These are phyloP conservation scores for Zaprionus obscuricornis DNA, from an alignment of 2,888 invertebrate genomes.

Conservation along the genomic window DNA sequence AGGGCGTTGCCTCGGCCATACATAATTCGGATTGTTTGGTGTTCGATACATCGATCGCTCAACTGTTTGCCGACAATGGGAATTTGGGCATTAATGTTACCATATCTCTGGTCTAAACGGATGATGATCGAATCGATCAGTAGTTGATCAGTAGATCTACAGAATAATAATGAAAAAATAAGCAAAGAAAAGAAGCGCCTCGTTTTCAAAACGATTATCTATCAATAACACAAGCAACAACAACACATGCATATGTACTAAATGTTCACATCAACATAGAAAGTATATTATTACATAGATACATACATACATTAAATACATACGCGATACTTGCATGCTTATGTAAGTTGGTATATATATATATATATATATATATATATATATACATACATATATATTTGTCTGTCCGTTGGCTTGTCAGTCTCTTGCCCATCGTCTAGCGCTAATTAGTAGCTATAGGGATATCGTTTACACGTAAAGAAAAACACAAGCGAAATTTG, in stretches of 20 bases:
- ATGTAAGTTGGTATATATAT: slow-evolving; percentile 30
- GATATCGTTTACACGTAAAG: slow-evolving; percentile 25
- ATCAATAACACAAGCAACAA: neutral
- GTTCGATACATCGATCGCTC: slow-evolving; percentile 99
- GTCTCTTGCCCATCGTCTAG: slow-evolving; percentile 46
- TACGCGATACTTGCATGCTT: too few species aligned
- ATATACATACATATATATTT: slow-evolving; percentile 17
- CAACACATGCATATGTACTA: slow-evolving; percentile 34
- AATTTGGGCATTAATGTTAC: slow-evolving; percentile 99
- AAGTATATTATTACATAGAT: slow-evolving; percentile 6
- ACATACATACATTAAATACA: too few species aligned
- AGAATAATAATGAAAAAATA: neutral
- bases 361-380: slow-evolving; percentile 12
- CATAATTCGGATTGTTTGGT: slow-evolving; percentile 99
- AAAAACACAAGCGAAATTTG: slow-evolving; percentile 29
- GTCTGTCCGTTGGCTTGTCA: slow-evolving; percentile 30
- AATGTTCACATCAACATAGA: slow-evolving; percentile 18
- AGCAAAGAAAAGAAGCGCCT: slow-evolving; percentile 26
- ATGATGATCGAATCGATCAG: too few species aligned
- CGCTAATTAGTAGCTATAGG: slow-evolving; percentile 42
- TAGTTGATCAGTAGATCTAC: too few species aligned
- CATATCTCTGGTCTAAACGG: slow-evolving; percentile 92
- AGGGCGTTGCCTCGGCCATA: slow-evolving; percentile 98
- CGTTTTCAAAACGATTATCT: slow-evolving; percentile 64
- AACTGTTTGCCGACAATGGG: slow-evolving; percentile 99